phyloP scores from a whole-genome alignment of 2,888 invertebrate species.

The Callimorpha dominula region DNA sequence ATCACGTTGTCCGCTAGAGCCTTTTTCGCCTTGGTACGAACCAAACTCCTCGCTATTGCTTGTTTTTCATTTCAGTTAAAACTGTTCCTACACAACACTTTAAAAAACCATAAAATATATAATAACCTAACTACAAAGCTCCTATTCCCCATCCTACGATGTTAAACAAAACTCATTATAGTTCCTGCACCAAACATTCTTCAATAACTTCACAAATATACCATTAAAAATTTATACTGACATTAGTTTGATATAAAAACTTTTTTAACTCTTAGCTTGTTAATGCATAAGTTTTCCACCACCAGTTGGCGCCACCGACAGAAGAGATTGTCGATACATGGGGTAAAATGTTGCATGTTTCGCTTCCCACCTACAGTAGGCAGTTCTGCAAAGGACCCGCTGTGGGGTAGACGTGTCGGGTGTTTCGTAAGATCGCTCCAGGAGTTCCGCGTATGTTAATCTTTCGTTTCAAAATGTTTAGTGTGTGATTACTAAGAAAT shows the following conservation, averaged over 20 bases:
- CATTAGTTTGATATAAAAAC: slow-evolving; percentile 50
- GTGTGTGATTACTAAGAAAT: slow-evolving; percentile 46
- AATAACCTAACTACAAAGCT: background rate
- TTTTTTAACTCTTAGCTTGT: slow-evolving; percentile 53
- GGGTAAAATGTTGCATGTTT: slow-evolving; percentile 34
- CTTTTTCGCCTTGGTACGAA: background rate
- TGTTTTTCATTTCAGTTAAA: background rate
- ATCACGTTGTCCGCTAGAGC: background rate
- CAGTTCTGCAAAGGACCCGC: slow-evolving; percentile 20
- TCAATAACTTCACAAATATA: slow-evolving; percentile 39
- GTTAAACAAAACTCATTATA: slow-evolving; percentile 21
- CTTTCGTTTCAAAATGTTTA: slow-evolving; percentile 30
- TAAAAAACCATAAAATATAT: background rate
- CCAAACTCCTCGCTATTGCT: background rate
- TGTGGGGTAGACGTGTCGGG: slow-evolving; percentile 44
- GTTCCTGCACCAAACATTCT: slow-evolving; percentile 4
- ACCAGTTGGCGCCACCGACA: slow-evolving; percentile 62
- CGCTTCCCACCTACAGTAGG: slow-evolving; percentile 2
- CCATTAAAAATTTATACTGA: slow-evolving; percentile 44
- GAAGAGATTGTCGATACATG: slow-evolving; percentile 51
- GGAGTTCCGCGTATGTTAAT: slow-evolving; percentile 40
- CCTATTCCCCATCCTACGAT: background rate
- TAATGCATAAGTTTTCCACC: slow-evolving; percentile 63
- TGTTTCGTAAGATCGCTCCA: slow-evolving; percentile 21
- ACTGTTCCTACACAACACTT: background rate